Evolutionary conservation across 2,797 vertebrate genomes (phyloP), one percentile per base, ranked within the genome.

Genomic region (Psittacula echo): DNA sequence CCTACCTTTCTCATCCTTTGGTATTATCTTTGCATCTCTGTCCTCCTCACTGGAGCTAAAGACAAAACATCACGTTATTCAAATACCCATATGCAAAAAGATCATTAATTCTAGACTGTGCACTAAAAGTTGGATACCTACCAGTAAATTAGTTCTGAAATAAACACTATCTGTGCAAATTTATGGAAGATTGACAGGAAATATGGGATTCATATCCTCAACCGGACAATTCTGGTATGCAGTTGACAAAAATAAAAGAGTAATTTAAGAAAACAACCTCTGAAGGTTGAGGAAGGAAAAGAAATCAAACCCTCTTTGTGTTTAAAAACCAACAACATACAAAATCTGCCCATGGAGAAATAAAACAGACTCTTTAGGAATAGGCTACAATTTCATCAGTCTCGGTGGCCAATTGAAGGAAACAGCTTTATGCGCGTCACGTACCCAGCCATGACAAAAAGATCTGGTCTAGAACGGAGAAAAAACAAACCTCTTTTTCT

Each of bases 391-490:
- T 97, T 98, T 94, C 97, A 81, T 86, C 95, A 98, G 94, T 95
- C 93, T 93, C 86, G 96, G 97, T 98, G 98, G 98, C 95, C 97
- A 95, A 98, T 98, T 98, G 98, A 97, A 98, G 98, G 97, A 98
- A 97, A 97, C 97, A 96, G 97, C 98, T 98, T 96, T 96, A 97
- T 91, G 96, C 67, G 96, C 96, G 74, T 97, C 97, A 96, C 96
- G 97, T 98, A 98, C 98, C 95, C 98, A 98, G 98, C 98, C 98
- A 99, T 98, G 98, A 99, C 98, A 98, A 98, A 98, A 99, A 94
- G 98, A 99, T 99, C 98, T 99, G 98, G 98, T 99, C 99, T 99
- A 99, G 97, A 99, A 99, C 98, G 99, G 99, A 99, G 98, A 99
- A 99, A 99, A 98, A 99, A 99, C 94, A 95, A 95, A 95, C 94